Percentiles rank a stretch among this genome's conserved stretches.
phyloP scores from a whole-genome alignment of 2,113 vertebrate species.

The Coryphaenoides rupestris region DNA sequence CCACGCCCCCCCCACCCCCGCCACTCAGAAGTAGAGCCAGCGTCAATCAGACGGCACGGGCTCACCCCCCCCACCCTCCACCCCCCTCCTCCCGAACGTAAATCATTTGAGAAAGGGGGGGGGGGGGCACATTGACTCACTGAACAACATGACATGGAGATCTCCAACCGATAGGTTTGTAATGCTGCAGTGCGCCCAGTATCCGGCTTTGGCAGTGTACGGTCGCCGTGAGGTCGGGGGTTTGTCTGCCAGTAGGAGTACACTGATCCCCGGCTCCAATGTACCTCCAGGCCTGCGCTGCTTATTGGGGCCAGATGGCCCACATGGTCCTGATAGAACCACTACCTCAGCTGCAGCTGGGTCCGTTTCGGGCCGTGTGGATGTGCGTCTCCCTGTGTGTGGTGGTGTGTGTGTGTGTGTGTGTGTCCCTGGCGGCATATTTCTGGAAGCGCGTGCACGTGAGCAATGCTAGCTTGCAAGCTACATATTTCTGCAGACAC shows the following conservation, averaged over 20 bases:
- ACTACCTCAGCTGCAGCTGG: constrained; percentile 62
- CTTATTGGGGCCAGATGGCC: constrained; percentile 75
- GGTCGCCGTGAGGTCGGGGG: not conserved
- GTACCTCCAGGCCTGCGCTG: constrained; percentile 54
- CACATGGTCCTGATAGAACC: constrained; percentile 69
- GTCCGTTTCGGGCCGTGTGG: no score
- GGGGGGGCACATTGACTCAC: no score
- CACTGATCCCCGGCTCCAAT: constrained; percentile 54
- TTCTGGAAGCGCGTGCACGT: not conserved
- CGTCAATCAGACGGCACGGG: no score
- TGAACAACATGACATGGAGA: no score
- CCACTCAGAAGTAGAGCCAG: not conserved
- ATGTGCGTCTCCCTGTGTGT: not conserved
- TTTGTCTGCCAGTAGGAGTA: constrained; percentile 44
- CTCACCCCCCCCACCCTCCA: no score
- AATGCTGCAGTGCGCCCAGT: not conserved
- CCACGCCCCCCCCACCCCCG: not conserved
- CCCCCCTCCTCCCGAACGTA: not conserved
- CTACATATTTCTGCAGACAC: not conserved
- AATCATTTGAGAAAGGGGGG: no score
- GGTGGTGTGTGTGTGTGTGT: not conserved
- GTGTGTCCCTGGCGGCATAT: not conserved
- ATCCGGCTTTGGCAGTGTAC: not conserved
- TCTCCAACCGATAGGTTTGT: no score
- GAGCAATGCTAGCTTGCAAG: not conserved